Conservation (phyloP, 1,140 invertebrate species). For the Atta texana region DNA sequence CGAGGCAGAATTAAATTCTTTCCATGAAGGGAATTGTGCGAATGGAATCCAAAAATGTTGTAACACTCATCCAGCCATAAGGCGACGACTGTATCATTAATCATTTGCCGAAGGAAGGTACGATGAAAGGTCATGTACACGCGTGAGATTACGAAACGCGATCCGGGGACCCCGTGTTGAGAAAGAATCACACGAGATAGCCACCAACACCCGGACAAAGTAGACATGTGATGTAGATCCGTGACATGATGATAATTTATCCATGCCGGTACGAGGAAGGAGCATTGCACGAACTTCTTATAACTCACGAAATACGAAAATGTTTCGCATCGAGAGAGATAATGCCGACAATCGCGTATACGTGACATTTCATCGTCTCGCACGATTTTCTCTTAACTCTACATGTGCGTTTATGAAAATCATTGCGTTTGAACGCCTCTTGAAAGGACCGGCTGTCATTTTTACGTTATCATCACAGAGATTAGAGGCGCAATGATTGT, state of each 20-base stretch:
- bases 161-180: slow-evolving; percentile 59
- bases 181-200: slow-evolving; percentile 68
- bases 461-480: background rate
- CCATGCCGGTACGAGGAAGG: slow-evolving; percentile 57
- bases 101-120: slow-evolving; percentile 65
- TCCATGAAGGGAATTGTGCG: slow-evolving; percentile 44
- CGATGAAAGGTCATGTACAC: slow-evolving; percentile 71
- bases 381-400: slow-evolving; percentile 1
- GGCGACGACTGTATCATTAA: slow-evolving; percentile 62
- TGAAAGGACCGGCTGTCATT: background rate
- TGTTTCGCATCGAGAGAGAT: slow-evolving; percentile 30
- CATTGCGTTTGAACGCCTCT: background rate
- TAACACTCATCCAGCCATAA: slow-evolving; percentile 51
- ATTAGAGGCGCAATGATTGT: slow-evolving; percentile 22
- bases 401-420: background rate
- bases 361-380: background rate
- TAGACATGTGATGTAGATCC: slow-evolving; percentile 31
- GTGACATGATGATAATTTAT: slow-evolving; percentile 71
- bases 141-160: slow-evolving; percentile 74
- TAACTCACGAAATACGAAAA: slow-evolving; percentile 68
- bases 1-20: slow-evolving; percentile 49
- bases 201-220: slow-evolving; percentile 44
- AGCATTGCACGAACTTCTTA: slow-evolving; percentile 45
- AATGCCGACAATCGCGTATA: slow-evolving; percentile 33
- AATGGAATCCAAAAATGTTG: slow-evolving; percentile 66